Evolutionary conservation across 2,113 vertebrate species (phyloP).

Genomic region (Theristicus caerulescens): DNA sequence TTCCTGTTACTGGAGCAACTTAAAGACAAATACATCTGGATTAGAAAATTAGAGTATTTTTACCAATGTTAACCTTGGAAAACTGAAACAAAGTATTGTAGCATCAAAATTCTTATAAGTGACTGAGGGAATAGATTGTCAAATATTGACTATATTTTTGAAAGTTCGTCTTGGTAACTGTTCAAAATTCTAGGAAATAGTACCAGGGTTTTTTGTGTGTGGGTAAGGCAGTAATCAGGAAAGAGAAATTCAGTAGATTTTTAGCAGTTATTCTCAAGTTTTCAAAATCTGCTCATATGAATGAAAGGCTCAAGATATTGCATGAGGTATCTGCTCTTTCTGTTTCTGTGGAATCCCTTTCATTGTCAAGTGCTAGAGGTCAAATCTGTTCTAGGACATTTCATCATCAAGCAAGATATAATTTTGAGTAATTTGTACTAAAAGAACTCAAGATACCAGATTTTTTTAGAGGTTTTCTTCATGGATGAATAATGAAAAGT

Average conservation of each 20-base stretch:
- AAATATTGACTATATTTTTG: background rate
- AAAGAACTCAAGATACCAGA: background rate
- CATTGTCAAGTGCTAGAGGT: background rate
- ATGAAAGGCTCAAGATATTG: background rate
- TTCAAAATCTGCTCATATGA: background rate
- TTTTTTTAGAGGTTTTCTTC: background rate
- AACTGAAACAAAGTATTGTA: background rate
- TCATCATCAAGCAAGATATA: background rate
- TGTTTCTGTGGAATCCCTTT: background rate
- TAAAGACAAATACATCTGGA: background rate
- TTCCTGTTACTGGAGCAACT: background rate
- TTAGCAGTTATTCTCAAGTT: background rate
- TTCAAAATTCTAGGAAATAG: background rate
- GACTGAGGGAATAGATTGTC: background rate
- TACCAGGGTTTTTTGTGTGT: background rate
- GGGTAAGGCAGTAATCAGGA: background rate
- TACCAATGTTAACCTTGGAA: background rate
- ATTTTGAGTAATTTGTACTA: background rate
- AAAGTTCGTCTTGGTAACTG: background rate
- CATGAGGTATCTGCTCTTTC: background rate
- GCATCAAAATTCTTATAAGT: background rate
- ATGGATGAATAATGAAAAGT: background rate
- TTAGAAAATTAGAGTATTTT: background rate
- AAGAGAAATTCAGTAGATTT: background rate
- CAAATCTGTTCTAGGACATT: background rate